phyloP scores from a whole-genome alignment of 2,888 invertebrate species.

The Trissolcus japonicus region DNA sequence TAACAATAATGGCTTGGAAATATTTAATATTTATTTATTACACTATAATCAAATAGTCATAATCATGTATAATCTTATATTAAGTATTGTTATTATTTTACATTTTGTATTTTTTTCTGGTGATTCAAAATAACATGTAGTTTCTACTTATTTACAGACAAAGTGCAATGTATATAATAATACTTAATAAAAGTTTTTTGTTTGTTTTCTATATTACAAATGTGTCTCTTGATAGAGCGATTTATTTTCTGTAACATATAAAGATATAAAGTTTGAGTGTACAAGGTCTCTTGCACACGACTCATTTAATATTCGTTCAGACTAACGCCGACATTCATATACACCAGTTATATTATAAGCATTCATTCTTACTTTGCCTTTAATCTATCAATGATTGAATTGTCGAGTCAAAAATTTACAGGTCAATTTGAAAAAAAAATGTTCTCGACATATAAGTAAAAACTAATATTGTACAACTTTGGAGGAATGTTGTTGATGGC shows the following conservation, averaged over 20 bases:
- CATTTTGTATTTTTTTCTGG: constrained; percentile 69
- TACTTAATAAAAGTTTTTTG: constrained; percentile 69
- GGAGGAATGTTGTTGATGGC: constrained; percentile 76
- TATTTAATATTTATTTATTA: constrained; percentile 70
- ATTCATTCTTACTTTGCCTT: too few species aligned
- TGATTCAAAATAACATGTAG: constrained; percentile 74
- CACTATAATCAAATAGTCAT: constrained; percentile 74
- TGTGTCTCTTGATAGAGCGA: constrained; percentile 59
- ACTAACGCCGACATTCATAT: constrained; percentile 15
- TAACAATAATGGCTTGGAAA: constrained; percentile 23
- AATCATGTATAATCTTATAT: constrained; percentile 75
- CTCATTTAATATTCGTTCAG: constrained; percentile 8
- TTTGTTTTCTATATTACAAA: constrained; percentile 69
- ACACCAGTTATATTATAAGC: constrained; percentile 50
- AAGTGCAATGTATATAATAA: constrained; percentile 73
- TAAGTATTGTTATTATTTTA: constrained; percentile 74
- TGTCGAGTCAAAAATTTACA: constrained; percentile 65
- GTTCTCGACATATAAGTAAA: constrained; percentile 68
- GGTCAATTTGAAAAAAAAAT: constrained; percentile 51
- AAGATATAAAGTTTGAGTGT: constrained; percentile 72
- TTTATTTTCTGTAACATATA: constrained; percentile 70
- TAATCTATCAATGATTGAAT: constrained; percentile 54
- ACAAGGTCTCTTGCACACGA: constrained; percentile 36
- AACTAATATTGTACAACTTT: constrained; percentile 77
- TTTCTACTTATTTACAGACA: constrained; percentile 75